A percentile compares a stretch with the other conserved stretches of the same genome.
Evolutionary conservation across 2,797 vertebrate species (phyloP).

Genomic region (Acrossocheilus fasciatus): DNA sequence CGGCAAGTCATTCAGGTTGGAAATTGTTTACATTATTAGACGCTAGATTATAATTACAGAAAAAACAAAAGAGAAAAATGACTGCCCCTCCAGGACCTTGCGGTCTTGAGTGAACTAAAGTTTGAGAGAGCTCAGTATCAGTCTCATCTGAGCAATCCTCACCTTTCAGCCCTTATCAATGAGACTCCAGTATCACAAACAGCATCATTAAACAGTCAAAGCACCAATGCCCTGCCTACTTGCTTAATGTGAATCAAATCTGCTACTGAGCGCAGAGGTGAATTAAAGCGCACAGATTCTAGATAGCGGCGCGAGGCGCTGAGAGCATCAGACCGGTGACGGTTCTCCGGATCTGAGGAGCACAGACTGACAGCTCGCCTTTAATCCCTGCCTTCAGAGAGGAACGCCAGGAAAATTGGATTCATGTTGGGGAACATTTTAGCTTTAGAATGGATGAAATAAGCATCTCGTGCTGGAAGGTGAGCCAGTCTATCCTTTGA

Average conservation of each 20-base stretch:
- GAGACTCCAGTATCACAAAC: slow-evolving; percentile 16
- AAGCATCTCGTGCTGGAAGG: slow-evolving; percentile 74
- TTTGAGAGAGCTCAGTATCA: background rate
- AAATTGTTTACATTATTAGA: background rate
- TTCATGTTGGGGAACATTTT: slow-evolving; percentile 81
- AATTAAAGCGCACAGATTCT: slow-evolving; percentile 77
- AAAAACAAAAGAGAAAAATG: background rate
- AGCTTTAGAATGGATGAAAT: slow-evolving; percentile 80
- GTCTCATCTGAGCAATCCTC: background rate
- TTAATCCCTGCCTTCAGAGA: slow-evolving; percentile 81
- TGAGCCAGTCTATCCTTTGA: slow-evolving; percentile 75
- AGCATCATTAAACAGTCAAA: slow-evolving; percentile 40
- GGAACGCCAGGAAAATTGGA: slow-evolving; percentile 79
- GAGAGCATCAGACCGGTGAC: slow-evolving; percentile 70
- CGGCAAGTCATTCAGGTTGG: background rate
- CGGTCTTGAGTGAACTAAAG: background rate
- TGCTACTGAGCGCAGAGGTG: slow-evolving; percentile 71
- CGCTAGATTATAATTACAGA: background rate
- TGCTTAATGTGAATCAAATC: slow-evolving; percentile 73
- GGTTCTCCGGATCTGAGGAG: slow-evolving; percentile 75
- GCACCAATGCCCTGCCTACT: slow-evolving; percentile 48
- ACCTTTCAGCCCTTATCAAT: slow-evolving; percentile 23
- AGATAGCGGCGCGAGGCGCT: slow-evolving; percentile 72
- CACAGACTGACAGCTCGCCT: slow-evolving; percentile 76
- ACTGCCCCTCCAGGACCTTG: background rate